These are phyloP conservation scores for Eublepharis macularius DNA, from an alignment of 2,113 vertebrate genomes.

Conservation along the genomic window DNA sequence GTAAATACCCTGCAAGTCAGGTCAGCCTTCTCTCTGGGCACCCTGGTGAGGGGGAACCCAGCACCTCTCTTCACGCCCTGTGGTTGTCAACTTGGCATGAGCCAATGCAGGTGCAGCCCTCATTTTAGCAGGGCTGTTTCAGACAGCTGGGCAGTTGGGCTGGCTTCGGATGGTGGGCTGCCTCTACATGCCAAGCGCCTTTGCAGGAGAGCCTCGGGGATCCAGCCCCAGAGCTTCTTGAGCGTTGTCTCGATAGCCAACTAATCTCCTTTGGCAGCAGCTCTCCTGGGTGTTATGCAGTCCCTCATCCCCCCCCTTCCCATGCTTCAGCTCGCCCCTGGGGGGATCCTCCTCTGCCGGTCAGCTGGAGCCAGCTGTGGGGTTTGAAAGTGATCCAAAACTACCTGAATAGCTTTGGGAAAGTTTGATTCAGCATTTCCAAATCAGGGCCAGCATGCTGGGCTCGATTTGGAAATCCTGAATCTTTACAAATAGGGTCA, in stretches of 20 bases:
- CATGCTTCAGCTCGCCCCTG: too few relatives aligned
- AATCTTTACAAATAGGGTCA: too few relatives aligned
- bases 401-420: too few relatives aligned
- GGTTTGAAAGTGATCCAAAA: too few relatives aligned
- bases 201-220: not conserved
- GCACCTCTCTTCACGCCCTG: not conserved
- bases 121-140: conserved; percentile 36
- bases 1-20: not conserved
- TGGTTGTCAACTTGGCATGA: conserved; percentile 63
- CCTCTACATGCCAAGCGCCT: too few relatives aligned
- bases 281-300: conserved; percentile 89
- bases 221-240: not conserved
- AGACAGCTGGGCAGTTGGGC: not conserved
- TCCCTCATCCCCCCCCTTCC: conserved; percentile 94
- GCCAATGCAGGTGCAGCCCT: conserved; percentile 69
- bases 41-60: not conserved
- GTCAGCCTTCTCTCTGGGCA: not conserved
- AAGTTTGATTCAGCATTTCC: too few relatives aligned
- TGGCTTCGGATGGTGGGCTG: not conserved
- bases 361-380: too few relatives aligned
- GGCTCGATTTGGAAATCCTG: too few relatives aligned
- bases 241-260: not conserved
- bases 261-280: conserved; percentile 32
- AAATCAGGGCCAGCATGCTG: too few relatives aligned
- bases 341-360: too few relatives aligned